Conservation (phyloP, 2,888 invertebrate genomes). For the Stegophylla sp. region DNA sequence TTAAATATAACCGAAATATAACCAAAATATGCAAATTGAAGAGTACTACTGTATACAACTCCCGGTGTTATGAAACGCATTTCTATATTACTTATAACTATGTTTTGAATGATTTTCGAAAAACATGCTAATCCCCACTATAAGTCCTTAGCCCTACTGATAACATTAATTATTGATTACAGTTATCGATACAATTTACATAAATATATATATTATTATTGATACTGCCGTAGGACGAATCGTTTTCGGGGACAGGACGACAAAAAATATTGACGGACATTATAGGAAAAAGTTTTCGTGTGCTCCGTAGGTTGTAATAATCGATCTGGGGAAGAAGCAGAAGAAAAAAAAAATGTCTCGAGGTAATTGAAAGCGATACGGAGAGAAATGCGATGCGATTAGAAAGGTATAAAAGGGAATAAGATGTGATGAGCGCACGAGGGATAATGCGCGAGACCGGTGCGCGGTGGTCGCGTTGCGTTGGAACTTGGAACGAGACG, state of each 20-base stretch:
- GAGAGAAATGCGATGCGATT: constrained; percentile 12
- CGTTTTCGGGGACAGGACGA: background rate
- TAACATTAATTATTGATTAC: background rate
- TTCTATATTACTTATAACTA: too few relatives aligned
- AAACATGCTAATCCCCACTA: too few relatives aligned
- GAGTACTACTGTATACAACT: too few relatives aligned
- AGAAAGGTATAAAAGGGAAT: background rate
- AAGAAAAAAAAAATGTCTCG: constrained; percentile 6
- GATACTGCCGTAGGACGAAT: background rate
- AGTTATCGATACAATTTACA: too few relatives aligned
- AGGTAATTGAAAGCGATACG: constrained; percentile 10
- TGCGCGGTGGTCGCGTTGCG: background rate
- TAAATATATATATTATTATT: background rate
- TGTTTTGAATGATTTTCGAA: too few relatives aligned
- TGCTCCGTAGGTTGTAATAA: background rate
- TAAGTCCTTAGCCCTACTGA: background rate
- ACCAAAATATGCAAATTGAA: too few relatives aligned
- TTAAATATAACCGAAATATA: too few relatives aligned
- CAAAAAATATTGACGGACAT: background rate
- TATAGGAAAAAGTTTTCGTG: background rate
- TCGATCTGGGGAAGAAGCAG: background rate
- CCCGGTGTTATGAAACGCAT: too few relatives aligned
- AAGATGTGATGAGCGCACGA: too few relatives aligned
- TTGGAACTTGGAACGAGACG: background rate
- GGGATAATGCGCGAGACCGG: background rate